These are phyloP conservation scores for Folsomia candida DNA, from an alignment of 2,888 invertebrate species.

Conservation along the genomic window DNA sequence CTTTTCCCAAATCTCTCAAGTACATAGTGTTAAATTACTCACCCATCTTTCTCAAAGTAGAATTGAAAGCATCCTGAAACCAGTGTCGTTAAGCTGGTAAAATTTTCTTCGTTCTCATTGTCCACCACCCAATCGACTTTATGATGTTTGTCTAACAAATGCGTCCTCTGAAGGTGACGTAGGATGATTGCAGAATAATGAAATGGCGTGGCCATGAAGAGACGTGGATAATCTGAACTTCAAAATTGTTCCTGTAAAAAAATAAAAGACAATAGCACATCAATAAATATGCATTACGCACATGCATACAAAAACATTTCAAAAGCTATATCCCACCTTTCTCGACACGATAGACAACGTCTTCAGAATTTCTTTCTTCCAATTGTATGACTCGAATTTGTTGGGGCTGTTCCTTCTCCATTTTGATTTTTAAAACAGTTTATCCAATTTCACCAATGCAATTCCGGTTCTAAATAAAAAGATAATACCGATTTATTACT, in stretches of 20 bases:
- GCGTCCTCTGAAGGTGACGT: conserved; percentile 1
- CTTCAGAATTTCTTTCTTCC: conserved; percentile 33
- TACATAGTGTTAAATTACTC: too few relatives aligned
- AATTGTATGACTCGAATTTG: conserved; percentile 35
- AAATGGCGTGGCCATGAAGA: conserved; percentile 39
- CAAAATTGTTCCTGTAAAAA: conserved; percentile 35
- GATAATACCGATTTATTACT: too few relatives aligned
- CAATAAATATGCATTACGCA: too few relatives aligned
- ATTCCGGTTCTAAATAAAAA: too few relatives aligned
- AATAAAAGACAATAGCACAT: too few relatives aligned
- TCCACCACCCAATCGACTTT: conserved; percentile 68
- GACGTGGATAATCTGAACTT: conserved; percentile 42
- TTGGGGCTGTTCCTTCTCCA: not conserved
- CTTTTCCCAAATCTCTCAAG: too few relatives aligned
- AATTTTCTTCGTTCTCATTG: conserved; percentile 56
- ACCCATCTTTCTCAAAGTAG: conserved; percentile 45
- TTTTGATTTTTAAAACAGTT: too few relatives aligned
- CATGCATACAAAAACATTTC: too few relatives aligned
- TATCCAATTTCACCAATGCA: too few relatives aligned
- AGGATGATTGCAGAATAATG: conserved; percentile 39
- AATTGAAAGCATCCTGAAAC: conserved; percentile 45
- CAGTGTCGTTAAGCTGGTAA: conserved; percentile 52
- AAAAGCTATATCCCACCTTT: too few relatives aligned
- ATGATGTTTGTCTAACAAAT: conserved; percentile 73
- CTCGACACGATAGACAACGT: conserved; percentile 31